Base-by-base conservation (phyloP, 2,888 invertebrate genomes). In the Coleophora flavipennella region DNA sequence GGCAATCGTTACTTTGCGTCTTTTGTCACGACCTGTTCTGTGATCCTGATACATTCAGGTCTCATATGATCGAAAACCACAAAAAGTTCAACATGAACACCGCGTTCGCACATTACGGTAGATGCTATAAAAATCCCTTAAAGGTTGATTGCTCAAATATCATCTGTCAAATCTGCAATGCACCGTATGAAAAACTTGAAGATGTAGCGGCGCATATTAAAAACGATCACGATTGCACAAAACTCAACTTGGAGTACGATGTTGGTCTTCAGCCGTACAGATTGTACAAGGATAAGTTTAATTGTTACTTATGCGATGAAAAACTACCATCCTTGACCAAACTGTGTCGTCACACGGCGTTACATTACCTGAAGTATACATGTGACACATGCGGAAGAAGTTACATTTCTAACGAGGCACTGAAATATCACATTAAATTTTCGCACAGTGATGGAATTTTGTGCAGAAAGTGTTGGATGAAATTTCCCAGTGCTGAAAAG, bases 341-440 rank as follows among this genome's bases (percentile, higher is more conserved):
- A 13, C 53, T 84, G 0, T 67, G 69, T 35, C 59, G 78, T 2
- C 83, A 84, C 36, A 80, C 76, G 1, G 66, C 74, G 0, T 47
- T 68, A 0, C 83, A 84, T 50, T 83, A 71, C 33, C 59, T 61
- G 13, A 67, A 66, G 14, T 74, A 58, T 35, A 77, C 78, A 0
- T 84, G 83, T 37, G 81, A 81, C 35, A 50, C 67, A 1, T 84
- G 83, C 39, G 83, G 76, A 1, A 62, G 71, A 10, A 61, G 64
- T 20, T 83, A 81, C 42, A 45, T 73, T 13, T 65, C 68, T 0
- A 61, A 57, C 1, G 78, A 77, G 35, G 70, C 72, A 0, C 53
- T 83, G 25, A 73, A 63, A 27, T 74, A 79, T 42, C 83, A 83
- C 37, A 62, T 74, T 1, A 63, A 59, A 34, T 70, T 68, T 41